Conservation (phyloP, 1,140 invertebrate genomes). For the Drosophila novamexicana region DNA sequence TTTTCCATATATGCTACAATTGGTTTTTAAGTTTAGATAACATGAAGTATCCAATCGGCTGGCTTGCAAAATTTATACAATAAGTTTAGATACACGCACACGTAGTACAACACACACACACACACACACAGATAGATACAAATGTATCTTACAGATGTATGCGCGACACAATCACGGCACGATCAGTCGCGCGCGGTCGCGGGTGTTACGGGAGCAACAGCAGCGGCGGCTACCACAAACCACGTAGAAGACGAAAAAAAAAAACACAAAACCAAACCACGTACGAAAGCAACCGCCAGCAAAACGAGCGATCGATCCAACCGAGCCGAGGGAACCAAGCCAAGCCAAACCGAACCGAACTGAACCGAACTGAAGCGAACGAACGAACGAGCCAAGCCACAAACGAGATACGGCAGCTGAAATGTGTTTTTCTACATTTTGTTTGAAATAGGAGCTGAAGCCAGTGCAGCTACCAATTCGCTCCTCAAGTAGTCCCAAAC, state of each 20-base stretch:
- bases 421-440: slow-evolving; percentile 84
- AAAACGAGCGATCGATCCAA: slow-evolving; percentile 23
- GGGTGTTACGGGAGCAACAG: slow-evolving; percentile 70
- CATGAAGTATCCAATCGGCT: background rate
- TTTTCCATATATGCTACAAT: background rate
- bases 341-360: slow-evolving; percentile 31
- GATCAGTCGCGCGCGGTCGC: slow-evolving; percentile 42
- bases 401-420: slow-evolving; percentile 79
- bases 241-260: slow-evolving; percentile 48
- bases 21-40: slow-evolving; percentile 2
- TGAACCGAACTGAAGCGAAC: slow-evolving; percentile 35
- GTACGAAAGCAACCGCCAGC: slow-evolving; percentile 28
- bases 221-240: slow-evolving; percentile 61
- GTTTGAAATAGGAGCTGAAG: slow-evolving; percentile 85
- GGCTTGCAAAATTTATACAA: slow-evolving; percentile 18
- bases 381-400: slow-evolving; percentile 29
- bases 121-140: slow-evolving; percentile 17
- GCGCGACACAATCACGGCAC: slow-evolving; percentile 51
- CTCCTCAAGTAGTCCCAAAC: slow-evolving; percentile 84
- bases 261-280: slow-evolving; percentile 8
- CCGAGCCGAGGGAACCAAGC: slow-evolving; percentile 7
- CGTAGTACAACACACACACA: slow-evolving; percentile 24
- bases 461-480: slow-evolving; percentile 84
- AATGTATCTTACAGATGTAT: slow-evolving; percentile 28
- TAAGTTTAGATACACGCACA: slow-evolving; percentile 12